These are phyloP conservation scores for Epirrhoe tristata DNA, from an alignment of 2,888 invertebrate genomes.

Conservation along the genomic window DNA sequence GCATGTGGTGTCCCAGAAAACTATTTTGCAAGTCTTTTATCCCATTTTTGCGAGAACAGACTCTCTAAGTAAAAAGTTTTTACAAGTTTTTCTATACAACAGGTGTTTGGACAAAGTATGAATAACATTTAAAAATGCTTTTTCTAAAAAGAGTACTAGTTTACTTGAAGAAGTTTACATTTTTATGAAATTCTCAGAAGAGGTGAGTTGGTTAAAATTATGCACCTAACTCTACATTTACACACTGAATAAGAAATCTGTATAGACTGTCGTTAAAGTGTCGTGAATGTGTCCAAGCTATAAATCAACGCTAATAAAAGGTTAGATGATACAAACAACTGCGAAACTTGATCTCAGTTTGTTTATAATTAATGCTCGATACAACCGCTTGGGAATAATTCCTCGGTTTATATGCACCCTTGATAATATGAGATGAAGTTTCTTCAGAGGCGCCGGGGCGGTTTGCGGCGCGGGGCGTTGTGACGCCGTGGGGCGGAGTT, in stretches of 20 bases:
- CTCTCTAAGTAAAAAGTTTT: conserved; percentile 79
- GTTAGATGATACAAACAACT: conserved; percentile 50
- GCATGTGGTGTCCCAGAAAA: conserved; percentile 80
- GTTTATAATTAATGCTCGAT: conserved; percentile 78
- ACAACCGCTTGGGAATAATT: conserved; percentile 77
- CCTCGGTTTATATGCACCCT: conserved; percentile 81
- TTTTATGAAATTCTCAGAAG: background rate
- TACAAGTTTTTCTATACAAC: conserved; percentile 75
- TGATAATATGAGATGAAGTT: conserved; percentile 83
- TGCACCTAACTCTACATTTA: conserved; percentile 3
- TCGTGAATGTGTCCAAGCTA: conserved; percentile 26
- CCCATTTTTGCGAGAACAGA: conserved; percentile 70
- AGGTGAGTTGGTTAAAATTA: conserved; percentile 5
- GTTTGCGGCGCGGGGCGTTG: conserved; percentile 69
- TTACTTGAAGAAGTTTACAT: conserved; percentile 6
- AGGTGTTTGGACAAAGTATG: conserved; percentile 77
- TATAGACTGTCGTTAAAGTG: conserved; percentile 8
- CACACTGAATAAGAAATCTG: conserved; percentile 3
- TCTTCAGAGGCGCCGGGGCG: conserved; percentile 75
- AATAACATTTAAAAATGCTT: conserved; percentile 53
- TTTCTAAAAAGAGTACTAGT: conserved; percentile 42
- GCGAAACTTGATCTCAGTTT: conserved; percentile 66
- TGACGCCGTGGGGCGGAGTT: conserved; percentile 77
- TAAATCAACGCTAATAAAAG: conserved; percentile 48
- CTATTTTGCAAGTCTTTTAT: conserved; percentile 83